Conservation (phyloP, 2,888 invertebrate genomes). For the Dasypogon diadema region DNA sequence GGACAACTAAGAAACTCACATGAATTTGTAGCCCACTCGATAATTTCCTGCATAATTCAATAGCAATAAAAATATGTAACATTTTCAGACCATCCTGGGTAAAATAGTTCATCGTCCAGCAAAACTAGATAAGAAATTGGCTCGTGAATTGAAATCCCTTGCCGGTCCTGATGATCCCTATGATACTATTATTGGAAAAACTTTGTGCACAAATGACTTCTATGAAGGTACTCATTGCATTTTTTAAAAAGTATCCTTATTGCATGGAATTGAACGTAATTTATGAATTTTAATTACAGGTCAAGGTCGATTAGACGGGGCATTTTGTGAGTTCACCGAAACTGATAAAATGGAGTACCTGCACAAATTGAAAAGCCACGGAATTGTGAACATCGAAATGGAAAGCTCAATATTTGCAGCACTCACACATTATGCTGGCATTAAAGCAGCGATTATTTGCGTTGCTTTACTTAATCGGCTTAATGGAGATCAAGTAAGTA, state of each 20-base stretch:
- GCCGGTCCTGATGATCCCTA: conserved; percentile 84
- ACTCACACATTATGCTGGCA: conserved; percentile 91
- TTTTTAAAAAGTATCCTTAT: no score
- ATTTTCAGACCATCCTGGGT: conserved; percentile 82
- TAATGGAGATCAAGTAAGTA: conserved; percentile 89
- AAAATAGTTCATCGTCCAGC: conserved; percentile 85
- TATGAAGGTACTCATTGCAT: conserved; percentile 84
- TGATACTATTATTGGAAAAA: conserved; percentile 89
- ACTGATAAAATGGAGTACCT: conserved; percentile 92
- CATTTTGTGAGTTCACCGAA: conserved; percentile 94
- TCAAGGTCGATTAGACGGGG: conserved; percentile 95
- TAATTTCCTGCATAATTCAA: neutral
- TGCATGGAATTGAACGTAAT: no score
- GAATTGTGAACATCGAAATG: conserved; percentile 97
- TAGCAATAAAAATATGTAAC: neutral
- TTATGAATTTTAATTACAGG: conserved; percentile 70
- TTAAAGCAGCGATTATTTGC: conserved; percentile 93
- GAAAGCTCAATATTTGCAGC: conserved; percentile 95
- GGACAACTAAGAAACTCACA: conserved; percentile 84
- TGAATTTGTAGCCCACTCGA: conserved; percentile 77
- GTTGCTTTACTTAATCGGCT: conserved; percentile 92
- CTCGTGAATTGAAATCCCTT: conserved; percentile 81
- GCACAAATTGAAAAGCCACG: conserved; percentile 78
- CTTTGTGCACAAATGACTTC: conserved; percentile 97
- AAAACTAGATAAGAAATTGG: conserved; percentile 83